phyloP scores from a whole-genome alignment of 2,113 vertebrate species.

The Dasyprocta punctata region DNA sequence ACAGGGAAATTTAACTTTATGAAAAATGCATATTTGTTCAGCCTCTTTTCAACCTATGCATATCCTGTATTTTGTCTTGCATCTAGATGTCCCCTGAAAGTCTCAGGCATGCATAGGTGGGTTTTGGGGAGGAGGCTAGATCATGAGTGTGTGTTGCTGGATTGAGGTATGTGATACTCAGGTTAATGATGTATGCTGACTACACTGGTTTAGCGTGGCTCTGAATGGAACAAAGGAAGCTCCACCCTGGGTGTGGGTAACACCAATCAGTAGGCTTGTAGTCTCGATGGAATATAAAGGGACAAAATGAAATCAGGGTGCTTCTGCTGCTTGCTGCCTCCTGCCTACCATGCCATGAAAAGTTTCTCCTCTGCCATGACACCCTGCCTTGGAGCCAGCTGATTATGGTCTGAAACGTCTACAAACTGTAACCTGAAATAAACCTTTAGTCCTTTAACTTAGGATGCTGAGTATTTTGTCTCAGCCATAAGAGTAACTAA shows the following conservation, averaged over 20 bases:
- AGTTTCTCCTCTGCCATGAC: not conserved
- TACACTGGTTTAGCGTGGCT: not conserved
- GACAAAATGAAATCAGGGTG: not conserved
- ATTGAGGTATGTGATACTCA: not conserved
- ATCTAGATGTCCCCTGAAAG: not conserved
- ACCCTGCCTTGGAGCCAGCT: not conserved
- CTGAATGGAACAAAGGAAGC: not conserved
- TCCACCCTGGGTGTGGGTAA: not conserved
- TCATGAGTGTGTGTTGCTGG: not conserved
- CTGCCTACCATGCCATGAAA: not conserved
- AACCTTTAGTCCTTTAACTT: not conserved
- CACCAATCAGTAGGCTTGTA: not conserved
- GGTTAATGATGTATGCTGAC: not conserved
- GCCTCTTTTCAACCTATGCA: not conserved
- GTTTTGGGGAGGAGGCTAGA: not conserved
- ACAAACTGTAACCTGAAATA: not conserved
- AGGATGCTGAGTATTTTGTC: not conserved
- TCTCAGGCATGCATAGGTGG: not conserved
- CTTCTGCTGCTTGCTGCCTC: not conserved
- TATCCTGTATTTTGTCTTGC: not conserved
- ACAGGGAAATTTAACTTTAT: not conserved
- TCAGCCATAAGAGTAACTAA: not conserved
- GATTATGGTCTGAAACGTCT: not conserved
- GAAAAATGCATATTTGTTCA: constrained; percentile 13
- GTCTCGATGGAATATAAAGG: not conserved